Conservation (phyloP, 2,888 invertebrate genomes). For the Philereme transversata region DNA sequence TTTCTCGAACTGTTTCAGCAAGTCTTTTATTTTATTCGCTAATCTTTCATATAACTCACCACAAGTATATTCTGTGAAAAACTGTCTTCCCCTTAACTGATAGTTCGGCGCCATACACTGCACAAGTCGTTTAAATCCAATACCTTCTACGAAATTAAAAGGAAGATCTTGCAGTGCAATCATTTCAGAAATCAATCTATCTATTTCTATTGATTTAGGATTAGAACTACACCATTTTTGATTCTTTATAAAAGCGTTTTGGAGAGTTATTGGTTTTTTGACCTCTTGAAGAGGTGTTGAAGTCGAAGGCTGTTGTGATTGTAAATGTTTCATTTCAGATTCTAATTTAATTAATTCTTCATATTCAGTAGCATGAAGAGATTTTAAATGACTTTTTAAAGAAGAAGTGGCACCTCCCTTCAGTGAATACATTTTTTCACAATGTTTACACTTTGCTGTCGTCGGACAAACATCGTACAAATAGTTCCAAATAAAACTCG, state of each 20-base stretch:
- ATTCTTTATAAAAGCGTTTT: constrained; percentile 32
- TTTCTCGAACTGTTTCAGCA: constrained; percentile 31
- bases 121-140: constrained; percentile 35
- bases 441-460: constrained; percentile 20
- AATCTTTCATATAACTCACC: constrained; percentile 30
- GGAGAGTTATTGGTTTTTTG: constrained; percentile 34
- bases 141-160: constrained; percentile 37
- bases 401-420: constrained; percentile 40
- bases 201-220: constrained; percentile 32
- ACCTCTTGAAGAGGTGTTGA: constrained; percentile 6
- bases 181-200: constrained; percentile 36
- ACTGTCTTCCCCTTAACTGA: constrained; percentile 33
- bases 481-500: constrained; percentile 17
- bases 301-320: neutral
- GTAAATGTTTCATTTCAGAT: neutral
- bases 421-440: constrained; percentile 38
- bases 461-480: neutral
- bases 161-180: constrained; percentile 37
- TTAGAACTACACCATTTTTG: constrained; percentile 34
- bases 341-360: neutral
- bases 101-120: constrained; percentile 32
- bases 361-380: constrained; percentile 27
- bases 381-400: constrained; percentile 39
- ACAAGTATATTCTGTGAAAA: constrained; percentile 32
- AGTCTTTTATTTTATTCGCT: constrained; percentile 29